Conservation (phyloP, 64 coral and sea anemone species). For the Montipora efflorescens region DNA sequence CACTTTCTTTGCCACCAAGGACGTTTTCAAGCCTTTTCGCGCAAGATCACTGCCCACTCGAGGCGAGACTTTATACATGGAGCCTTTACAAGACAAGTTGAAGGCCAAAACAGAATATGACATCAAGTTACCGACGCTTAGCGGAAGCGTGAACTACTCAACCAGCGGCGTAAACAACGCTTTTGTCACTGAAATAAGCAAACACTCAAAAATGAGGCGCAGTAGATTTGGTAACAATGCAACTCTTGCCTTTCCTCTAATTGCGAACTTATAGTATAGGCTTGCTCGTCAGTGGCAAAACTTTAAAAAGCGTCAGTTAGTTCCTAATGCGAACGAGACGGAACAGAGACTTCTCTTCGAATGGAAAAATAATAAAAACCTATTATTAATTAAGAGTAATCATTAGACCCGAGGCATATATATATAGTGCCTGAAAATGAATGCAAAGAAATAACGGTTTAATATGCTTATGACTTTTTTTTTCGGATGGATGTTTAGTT, state of each 20-base stretch:
- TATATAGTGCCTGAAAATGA: no score
- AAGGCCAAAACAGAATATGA: not conserved
- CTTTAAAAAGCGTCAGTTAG: no score
- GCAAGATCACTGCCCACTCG: slow-evolving; percentile 52
- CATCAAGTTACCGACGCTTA: slow-evolving; percentile 14
- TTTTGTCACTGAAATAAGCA: slow-evolving; percentile 37
- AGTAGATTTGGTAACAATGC: not conserved
- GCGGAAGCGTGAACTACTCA: not conserved
- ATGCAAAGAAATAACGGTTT: no score
- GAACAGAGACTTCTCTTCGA: no score
- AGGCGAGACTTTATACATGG: slow-evolving; percentile 63
- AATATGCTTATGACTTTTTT: no score
- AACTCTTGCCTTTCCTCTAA: slow-evolving; percentile 20
- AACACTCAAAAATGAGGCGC: not conserved
- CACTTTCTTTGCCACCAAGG: slow-evolving; percentile 87
- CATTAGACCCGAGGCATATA: no score
- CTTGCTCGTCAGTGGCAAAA: no score
- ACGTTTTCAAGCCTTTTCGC: slow-evolving; percentile 75
- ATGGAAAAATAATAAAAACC: no score
- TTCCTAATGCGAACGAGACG: no score
- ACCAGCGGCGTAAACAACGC: not conserved
- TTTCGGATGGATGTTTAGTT: no score
- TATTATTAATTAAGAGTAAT: no score
- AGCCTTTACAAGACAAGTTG: slow-evolving; percentile 29
- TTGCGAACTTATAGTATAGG: slow-evolving; percentile 17